Conservation (phyloP, 2,113 vertebrate genomes). For the Syngnathus scovelli region DNA sequence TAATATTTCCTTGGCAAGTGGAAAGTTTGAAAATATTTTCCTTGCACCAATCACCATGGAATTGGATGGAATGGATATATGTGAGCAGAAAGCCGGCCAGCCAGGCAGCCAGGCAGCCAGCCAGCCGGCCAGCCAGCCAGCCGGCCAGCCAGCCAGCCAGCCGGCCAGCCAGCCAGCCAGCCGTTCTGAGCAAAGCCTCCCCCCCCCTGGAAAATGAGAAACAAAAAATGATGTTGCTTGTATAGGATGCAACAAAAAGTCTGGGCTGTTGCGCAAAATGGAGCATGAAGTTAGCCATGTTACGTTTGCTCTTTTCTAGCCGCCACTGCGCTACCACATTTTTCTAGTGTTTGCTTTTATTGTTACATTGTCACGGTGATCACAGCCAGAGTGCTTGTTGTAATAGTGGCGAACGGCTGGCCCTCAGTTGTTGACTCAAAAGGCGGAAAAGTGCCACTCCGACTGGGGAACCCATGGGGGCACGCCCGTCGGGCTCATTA, state of each 20-base stretch:
- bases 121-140: neutral
- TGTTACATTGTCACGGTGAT: conserved; percentile 11
- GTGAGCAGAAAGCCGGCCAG: too few species aligned
- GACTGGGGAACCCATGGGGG: conserved; percentile 20
- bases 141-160: too few species aligned
- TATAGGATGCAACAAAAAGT: neutral
- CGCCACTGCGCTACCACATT: neutral
- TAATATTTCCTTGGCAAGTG: neutral
- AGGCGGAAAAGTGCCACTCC: conserved; percentile 43
- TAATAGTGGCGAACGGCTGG: conserved; percentile 11
- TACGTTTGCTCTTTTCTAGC: neutral
- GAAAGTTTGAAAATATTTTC: neutral
- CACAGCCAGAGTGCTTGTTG: conserved; percentile 10
- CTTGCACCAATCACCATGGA: neutral
- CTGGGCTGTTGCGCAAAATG: neutral
- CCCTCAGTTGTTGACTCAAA: conserved; percentile 19
- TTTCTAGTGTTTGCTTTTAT: neutral
- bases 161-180: too few species aligned
- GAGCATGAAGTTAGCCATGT: neutral
- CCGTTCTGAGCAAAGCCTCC: neutral
- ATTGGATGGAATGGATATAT: too few species aligned
- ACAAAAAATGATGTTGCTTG: neutral
- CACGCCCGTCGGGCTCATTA: conserved; percentile 27
- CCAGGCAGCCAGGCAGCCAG: neutral
- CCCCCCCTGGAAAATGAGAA: neutral